Percentiles rank a stretch among this genome's conserved stretches.
These are phyloP conservation scores for Amazona ochrocephala DNA, from an alignment of 2,797 vertebrate genomes.

Conservation along the genomic window DNA sequence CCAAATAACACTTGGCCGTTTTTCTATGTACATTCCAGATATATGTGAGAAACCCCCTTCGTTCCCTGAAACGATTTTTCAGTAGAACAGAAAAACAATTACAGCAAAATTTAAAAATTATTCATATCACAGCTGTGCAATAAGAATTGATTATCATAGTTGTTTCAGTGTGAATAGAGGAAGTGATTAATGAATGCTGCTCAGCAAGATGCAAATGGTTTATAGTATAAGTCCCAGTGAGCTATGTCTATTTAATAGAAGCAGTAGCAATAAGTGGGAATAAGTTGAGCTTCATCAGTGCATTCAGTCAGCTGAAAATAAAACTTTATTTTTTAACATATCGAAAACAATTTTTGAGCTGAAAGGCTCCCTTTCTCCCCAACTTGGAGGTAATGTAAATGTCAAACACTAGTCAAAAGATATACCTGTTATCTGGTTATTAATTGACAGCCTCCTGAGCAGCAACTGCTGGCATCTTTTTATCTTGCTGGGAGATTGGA, in stretches of 20 bases:
- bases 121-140: slow-evolving; percentile 60
- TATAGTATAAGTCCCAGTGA: slow-evolving; percentile 60
- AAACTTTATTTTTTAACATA: slow-evolving; percentile 47
- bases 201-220: slow-evolving; percentile 66
- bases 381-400: not conserved
- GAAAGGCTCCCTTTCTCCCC: not conserved
- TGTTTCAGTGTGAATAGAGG: slow-evolving; percentile 54
- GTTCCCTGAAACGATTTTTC: slow-evolving; percentile 50
- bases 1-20: not conserved
- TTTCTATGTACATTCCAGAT: not conserved
- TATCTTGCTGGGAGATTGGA: not conserved
- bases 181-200: slow-evolving; percentile 73
- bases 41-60: not conserved
- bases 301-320: slow-evolving; percentile 52
- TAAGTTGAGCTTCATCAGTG: slow-evolving; percentile 53
- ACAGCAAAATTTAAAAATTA: slow-evolving; percentile 65
- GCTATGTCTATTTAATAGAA: slow-evolving; percentile 56
- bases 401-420: not conserved
- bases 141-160: slow-evolving; percentile 74
- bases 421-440: not conserved
- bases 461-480: not conserved
- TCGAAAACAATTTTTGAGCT: not conserved
- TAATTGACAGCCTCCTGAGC: not conserved
- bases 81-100: slow-evolving; percentile 62
- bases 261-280: slow-evolving; percentile 41